These are phyloP conservation scores for Scaptomyza caliginosa DNA, from an alignment of 2,888 invertebrate species.

Conservation along the genomic window DNA sequence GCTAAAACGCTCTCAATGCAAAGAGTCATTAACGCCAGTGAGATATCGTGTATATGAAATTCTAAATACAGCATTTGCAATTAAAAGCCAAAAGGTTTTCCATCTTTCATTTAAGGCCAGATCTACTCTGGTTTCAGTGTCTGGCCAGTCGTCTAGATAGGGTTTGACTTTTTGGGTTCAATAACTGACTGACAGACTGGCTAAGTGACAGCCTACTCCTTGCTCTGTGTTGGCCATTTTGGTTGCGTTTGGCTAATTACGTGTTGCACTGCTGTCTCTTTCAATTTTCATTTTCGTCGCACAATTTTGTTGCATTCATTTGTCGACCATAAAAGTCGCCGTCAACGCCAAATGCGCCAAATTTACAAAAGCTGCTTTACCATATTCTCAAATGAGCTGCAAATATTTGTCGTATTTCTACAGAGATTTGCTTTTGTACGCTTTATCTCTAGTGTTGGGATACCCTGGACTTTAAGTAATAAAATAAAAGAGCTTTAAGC, in stretches of 20 bases:
- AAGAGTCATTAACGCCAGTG: slow-evolving; percentile 57
- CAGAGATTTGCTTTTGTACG: slow-evolving; percentile 12
- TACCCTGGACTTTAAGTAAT: slow-evolving; percentile 17
- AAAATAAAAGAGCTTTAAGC: not conserved
- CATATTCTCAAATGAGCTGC: slow-evolving; percentile 67
- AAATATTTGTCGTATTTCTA: slow-evolving; percentile 56
- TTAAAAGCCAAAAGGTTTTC: slow-evolving; percentile 49
- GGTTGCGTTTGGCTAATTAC: slow-evolving; percentile 65
- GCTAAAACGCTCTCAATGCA: slow-evolving; percentile 44
- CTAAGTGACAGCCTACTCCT: slow-evolving; percentile 6
- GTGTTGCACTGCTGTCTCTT: slow-evolving; percentile 73
- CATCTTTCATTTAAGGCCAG: slow-evolving; percentile 57
- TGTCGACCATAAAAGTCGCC: slow-evolving; percentile 77
- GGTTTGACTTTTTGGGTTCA: slow-evolving; percentile 12
- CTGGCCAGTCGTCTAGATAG: not conserved
- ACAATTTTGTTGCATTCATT: slow-evolving; percentile 73
- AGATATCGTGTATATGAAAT: slow-evolving; percentile 28
- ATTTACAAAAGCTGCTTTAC: slow-evolving; percentile 61
- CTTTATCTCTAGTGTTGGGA: not conserved
- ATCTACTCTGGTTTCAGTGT: not conserved
- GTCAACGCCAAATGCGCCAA: slow-evolving; percentile 68
- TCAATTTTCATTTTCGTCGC: slow-evolving; percentile 75
- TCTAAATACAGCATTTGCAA: too few relatives aligned
- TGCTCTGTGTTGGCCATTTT: slow-evolving; percentile 39
- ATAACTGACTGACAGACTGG: not conserved